phyloP scores from a whole-genome alignment of 2,797 vertebrate genomes.

The Onychomys torridus region DNA sequence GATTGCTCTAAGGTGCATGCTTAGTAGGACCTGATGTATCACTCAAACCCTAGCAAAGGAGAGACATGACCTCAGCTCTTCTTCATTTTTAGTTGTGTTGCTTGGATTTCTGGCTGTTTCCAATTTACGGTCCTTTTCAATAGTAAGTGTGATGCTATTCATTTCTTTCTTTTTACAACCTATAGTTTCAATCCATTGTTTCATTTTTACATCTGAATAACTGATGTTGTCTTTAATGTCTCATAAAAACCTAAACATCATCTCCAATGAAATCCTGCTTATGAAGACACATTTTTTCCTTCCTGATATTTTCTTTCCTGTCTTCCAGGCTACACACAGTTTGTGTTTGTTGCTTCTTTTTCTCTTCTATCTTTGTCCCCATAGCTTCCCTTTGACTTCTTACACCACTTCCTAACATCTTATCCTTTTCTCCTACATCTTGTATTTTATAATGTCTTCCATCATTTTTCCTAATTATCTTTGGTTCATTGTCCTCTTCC shows the following conservation, averaged over 20 bases:
- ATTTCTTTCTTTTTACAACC: not conserved
- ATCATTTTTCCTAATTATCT: not conserved
- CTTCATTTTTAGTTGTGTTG: not conserved
- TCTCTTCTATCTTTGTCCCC: not conserved
- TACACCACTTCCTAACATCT: not conserved
- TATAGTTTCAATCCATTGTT: not conserved
- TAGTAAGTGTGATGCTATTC: not conserved
- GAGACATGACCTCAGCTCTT: accelerated
- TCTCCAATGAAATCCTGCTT: not conserved
- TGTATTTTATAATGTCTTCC: not conserved
- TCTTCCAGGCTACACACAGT: not conserved
- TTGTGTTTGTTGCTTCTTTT: not conserved
- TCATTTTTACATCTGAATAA: not conserved
- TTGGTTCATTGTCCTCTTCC: accelerated
- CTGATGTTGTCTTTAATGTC: not conserved
- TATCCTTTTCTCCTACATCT: not conserved
- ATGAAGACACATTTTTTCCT: not conserved
- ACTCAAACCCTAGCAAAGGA: not conserved
- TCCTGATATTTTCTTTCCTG: not conserved
- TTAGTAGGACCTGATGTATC: not conserved
- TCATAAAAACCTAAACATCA: not conserved
- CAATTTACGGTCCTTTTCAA: not conserved
- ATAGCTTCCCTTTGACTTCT: not conserved
- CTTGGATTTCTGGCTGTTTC: not conserved
- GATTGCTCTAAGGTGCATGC: not conserved